Base-by-base conservation (phyloP, 2,113 vertebrate species). In the Hystrix cristata region DNA sequence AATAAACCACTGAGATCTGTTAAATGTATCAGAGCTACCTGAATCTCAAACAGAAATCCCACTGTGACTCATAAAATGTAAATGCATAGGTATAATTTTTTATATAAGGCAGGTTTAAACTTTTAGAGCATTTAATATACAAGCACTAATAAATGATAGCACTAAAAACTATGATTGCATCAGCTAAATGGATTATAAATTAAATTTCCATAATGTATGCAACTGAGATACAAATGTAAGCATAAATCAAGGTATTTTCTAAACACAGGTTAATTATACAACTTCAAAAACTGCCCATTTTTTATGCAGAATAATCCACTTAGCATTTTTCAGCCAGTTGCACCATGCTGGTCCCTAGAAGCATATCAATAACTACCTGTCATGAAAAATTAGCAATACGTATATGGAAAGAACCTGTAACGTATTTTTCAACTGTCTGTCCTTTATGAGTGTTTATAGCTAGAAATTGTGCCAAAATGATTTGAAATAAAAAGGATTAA, bases 171-270 rank as follows among this genome's bases (percentile, higher is more conserved):
- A 99, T 98, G 99, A 99, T 98, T 99, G 98, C 99, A 99, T 99
- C 99, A 99, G 99, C 99, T 99, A 99, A 99, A 99, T 99, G 99
- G 99, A 99, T 99, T 99, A 99, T 99, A 99, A 99, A 99, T 99
- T 99, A 99, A 99, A 99, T 99, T 99, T 99, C 99, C 99, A 99
- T 99, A 99, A 99, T 99, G 99, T 98, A 99, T 99, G 99, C 99
- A 99, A 99, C 98, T 98, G 98, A 99, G 99, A 99, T 98, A 99
- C 99, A 99, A 99, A 99, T 98, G 95, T 97, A 93, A 98, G 97
- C 99, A 99, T 99, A 99, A 99, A 99, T 99, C 99, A 99, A 98
- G 91, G 99, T 99, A 99, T 99, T 99, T 99, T 99, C 99, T 99
- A 99, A 99, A 99, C 99, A 99, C 99, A 99, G 99, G 99, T 99